Base-by-base conservation (phyloP, 1,140 invertebrate species). In the Brachystomella parvula region DNA sequence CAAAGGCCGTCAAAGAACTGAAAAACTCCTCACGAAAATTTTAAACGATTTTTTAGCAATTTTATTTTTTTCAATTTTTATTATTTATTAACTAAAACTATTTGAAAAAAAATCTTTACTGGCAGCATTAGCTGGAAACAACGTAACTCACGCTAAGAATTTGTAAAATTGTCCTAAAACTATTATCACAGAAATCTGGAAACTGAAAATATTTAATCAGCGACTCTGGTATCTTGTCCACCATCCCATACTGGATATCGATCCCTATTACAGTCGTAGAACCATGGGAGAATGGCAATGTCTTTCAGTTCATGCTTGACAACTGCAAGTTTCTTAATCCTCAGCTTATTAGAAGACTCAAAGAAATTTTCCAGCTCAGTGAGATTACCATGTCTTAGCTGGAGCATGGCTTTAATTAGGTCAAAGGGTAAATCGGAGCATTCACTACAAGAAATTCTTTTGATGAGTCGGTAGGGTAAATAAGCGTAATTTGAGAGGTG, bases 401-500 rank as follows among this genome's bases (percentile, higher is more conserved):
- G 12, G 6, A 17, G 9, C 6, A 26, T 24, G 24, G 24, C 6
- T 19, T 53, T 26, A 24, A 6, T 53, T 3, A 49, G 2, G 47
- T 44, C 3, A 9, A n/a, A 12, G 3, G 19, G 26, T 12, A 19
- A 49, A 17, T 12, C 12, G 3, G 49, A 53, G 49, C 57, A 29
- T 59, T 59, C 57, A 31, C 24, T 12, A 21, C 26, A 29, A 17
- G 57, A 30, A 59, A 59, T 59, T 21, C 30, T 12, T 24, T 24
- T 6, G 6, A 62, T 47, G 3, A 62, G 60, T 44, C 15, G 15
- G 30, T 61, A 61, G 28, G 64, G 64, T 17, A 61, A 26, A 49
- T 66, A 66, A 24, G 31, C 64, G 26, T 66, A 61, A 31, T 66
- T 30, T 15, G 64, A 39, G 57, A 66, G 35, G 44, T 66, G 64